phyloP scores from a whole-genome alignment of 35 echinoderm and acorn worm species.

The Chiridota heheva region DNA sequence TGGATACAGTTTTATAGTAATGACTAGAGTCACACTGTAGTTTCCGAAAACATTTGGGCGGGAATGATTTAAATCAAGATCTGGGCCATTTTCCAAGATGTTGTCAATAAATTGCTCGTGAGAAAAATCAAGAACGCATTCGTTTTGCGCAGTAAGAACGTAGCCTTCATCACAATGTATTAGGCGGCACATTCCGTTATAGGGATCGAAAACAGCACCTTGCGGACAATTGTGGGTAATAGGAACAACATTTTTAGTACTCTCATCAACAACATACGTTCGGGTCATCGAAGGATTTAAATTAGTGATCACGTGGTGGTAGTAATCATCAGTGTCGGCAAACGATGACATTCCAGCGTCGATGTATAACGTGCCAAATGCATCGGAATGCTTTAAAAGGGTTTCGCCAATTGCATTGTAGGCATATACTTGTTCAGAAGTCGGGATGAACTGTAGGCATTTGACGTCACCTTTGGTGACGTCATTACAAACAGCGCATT shows the following conservation, averaged over 20 bases:
- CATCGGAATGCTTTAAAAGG: constrained; percentile 19
- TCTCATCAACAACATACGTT: constrained; percentile 15
- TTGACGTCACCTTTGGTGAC: neutral
- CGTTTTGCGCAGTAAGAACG: constrained; percentile 23
- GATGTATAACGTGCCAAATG: constrained; percentile 24
- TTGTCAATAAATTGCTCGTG: no score
- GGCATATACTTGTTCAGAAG: neutral
- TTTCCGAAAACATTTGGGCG: no score
- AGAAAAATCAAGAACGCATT: constrained; percentile 18
- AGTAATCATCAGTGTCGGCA: neutral
- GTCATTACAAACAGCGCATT: constrained; percentile 25
- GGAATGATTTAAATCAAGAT: no score
- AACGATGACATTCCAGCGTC: neutral
- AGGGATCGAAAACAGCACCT: constrained; percentile 34
- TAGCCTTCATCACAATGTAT: constrained; percentile 36
- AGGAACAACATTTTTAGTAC: constrained; percentile 21
- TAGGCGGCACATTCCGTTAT: constrained; percentile 9
- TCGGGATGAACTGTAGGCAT: neutral
- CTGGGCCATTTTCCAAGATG: no score
- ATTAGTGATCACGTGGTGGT: constrained; percentile 47
- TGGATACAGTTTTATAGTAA: no score
- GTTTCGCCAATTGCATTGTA: neutral
- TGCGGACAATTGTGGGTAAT: constrained; percentile 40
- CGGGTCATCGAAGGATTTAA: constrained; percentile 38
- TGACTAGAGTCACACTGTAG: no score